Base-by-base conservation (phyloP, 23 tunicate genomes). In the Pegea sp. region DNA sequence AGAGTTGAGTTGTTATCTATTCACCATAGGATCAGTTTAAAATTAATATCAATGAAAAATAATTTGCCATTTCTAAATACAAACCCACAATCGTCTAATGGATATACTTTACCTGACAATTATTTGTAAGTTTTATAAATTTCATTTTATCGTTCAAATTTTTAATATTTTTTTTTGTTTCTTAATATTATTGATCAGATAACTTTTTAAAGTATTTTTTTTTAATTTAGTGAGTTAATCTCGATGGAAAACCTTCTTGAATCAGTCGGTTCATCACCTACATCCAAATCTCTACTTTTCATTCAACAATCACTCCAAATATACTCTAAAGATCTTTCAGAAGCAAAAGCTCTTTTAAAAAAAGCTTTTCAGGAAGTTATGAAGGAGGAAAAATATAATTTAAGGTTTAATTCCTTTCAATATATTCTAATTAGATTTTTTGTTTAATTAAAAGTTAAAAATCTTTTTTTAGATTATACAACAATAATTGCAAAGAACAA, bases 241-340 rank as follows among this genome's bases (percentile, higher is more conserved):
- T 38, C 46, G 46, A 11, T 16, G 34, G 46, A 53, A 30, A 62
- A 46, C 13, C 29, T 64, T 33, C 64, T 56, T 4, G 49, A 64
- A 50, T 28, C 18, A 28, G 81, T 74, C 44, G 76, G 84, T 0
- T 64, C 76, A 22, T 57, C 65, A 3, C 44, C 52, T 20, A 28
- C 74, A 29, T 84, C 86, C 38, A 69, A 69, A 31, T 74, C 95
- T 24, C 60, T 84, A 32, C 50, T 65, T 56, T 31, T 67, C 0
- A 74, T 71, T 67, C 86, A 84, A 54, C 57, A 71, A 67, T 81
- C 95, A 4, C 43, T 60, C 33, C 75, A 67, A n/a, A n/a, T n/a
- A n/a, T n/a, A n/a, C n/a, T n/a, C n/a, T n/a, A n/a, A n/a, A n/a
- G n/a, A n/a, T n/a, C n/a, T n/a, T n/a, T n/a, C 68, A 34, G 48